Evolutionary conservation across 2,797 vertebrate genomes (phyloP), one percentile per base, ranked within the genome.

Genomic region (Trachops cirrhosus): DNA sequence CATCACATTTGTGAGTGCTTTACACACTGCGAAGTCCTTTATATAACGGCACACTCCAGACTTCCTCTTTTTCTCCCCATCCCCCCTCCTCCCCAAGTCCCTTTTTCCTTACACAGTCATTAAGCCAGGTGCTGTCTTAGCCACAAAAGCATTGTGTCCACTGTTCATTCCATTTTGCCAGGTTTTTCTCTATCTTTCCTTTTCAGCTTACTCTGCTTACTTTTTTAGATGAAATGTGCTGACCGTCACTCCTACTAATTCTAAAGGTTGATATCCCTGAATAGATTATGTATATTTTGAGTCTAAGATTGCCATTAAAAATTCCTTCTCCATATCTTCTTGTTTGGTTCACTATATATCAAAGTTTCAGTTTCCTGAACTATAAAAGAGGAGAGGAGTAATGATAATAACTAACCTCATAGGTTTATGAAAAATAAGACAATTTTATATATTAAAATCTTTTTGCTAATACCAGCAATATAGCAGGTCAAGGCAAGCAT

Each of bases 221-320:
- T 50, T 54, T 80, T 94, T 44, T 39, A 85, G 62, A 50, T 89
- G 44, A 92, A 95, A 83, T 79, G 6, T 73, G 32, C 3, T 84
- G 34, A 78, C 5, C 46, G 10, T 64, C 15, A 18, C 15, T 3
- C 32, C 24, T 94, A 62, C 26, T 34, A 62, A 22, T 68, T 90
- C 70, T 86, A 59, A 86, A 67, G 52, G 34, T 74, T 67, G 41
- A 21, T 70, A 24, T 64, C 22, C 6, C 9, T 92, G 73, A 57
- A 78, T 37, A 48, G 8, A 67, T 88, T 34, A 79, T 71, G 89
- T 71, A 46, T 44, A 15, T n/a, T 90, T 94, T 54, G 32, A 54
- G 9, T 48, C 21, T 80, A 62, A 74, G 48, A 2, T 32, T 84
- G 18, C 1, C 9, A 82, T 73, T 41, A 46, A 14, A 73, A 3